Evolutionary conservation across 2,113 vertebrate species (phyloP).

Genomic region (Megaleporinus macrocephalus): DNA sequence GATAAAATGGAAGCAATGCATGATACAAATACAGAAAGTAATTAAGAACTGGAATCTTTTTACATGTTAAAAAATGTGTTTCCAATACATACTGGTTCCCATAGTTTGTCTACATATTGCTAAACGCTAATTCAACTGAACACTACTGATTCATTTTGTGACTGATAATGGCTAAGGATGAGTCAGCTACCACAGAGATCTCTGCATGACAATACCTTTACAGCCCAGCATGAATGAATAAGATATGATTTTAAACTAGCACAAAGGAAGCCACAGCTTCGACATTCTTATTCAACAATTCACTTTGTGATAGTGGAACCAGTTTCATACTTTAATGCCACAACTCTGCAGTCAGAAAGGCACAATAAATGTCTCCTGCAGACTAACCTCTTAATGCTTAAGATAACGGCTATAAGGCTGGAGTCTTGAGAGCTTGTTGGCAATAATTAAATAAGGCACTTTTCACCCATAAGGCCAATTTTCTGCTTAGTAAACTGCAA

Average conservation of each 20-base stretch:
- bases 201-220: constrained; percentile 3
- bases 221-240: not conserved
- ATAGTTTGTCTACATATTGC: not conserved
- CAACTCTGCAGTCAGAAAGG: not conserved
- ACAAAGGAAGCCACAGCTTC: not conserved
- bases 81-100: not conserved
- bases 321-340: no score
- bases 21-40: not conserved
- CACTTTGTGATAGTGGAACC: no score
- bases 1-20: not conserved
- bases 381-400: not conserved
- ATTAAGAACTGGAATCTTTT: not conserved
- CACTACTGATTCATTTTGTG: not conserved
- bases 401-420: not conserved
- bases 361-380: constrained; percentile 7
- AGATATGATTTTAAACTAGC: not conserved
- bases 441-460: constrained; percentile 1
- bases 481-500: not conserved
- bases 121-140: not conserved
- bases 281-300: not conserved
- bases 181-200: not conserved
- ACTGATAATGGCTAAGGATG: not conserved
- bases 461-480: not conserved
- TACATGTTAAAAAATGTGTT: not conserved
- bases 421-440: not conserved